Base-by-base conservation (phyloP, 1,140 invertebrate species). In the Aplysia californica region DNA sequence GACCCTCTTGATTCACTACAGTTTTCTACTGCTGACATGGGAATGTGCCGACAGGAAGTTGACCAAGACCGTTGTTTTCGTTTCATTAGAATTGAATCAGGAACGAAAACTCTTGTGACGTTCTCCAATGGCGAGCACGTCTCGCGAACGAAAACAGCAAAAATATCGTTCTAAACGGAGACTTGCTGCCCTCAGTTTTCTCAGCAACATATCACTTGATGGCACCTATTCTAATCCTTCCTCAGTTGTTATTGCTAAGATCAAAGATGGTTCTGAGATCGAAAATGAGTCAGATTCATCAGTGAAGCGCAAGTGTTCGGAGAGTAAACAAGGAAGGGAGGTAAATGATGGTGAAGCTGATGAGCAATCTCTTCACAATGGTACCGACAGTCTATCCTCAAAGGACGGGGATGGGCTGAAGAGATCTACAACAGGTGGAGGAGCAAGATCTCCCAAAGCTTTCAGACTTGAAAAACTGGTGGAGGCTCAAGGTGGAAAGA, bases 131-230 rank as follows among this genome's bases (percentile, higher is more conserved):
- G n/a, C n/a, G n/a, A n/a, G n/a, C n/a, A n/a, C n/a, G n/a, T n/a
- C n/a, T n/a, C n/a, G n/a, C n/a, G n/a, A n/a, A n/a, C 70, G 56
- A 31, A 59, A 55, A 39, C 70, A 72, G 23, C 44, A 72, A 41
- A 72, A 61, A 55, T 61, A 72, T 59, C 55, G 70, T 18, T 72
- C 70, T 10, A 59, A 50, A 72, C 31, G 70, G 61, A 61, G 70
- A 18, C 56, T 72, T n/a, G 70, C 70, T 39, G 70, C 70, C 4
- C 55, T 72, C 2, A 72, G 55, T 61, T 72, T 72, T 36, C 56
- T 72, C n/a, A 61, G 55, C 31, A 72, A 72, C 38, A 72, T 72
- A 31, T 72, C 70, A 39, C 35, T 72, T 15, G 70, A 72, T 72
- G 70, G 70, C 1, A 72, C 70, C 2, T 61, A 38, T 36, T 61